Evolutionary conservation across 2,797 vertebrate genomes (phyloP).

Genomic region (Rhabdophis nuchalis): DNA sequence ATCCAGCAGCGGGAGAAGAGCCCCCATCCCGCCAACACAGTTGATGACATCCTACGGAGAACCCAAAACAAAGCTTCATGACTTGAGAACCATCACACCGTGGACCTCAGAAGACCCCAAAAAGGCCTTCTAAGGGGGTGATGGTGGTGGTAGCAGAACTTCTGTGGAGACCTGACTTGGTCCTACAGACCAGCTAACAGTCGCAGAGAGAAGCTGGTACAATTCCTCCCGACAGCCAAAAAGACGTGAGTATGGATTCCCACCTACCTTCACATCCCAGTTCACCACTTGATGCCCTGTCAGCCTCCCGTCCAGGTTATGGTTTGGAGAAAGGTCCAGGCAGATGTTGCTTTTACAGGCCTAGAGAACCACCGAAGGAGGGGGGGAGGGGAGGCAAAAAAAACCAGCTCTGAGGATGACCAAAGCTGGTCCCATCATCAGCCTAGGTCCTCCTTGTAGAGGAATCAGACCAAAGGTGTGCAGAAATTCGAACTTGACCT

Average conservation of each 20-base stretch:
- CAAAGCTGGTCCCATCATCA: not conserved
- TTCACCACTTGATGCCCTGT: constrained; percentile 92
- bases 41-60: constrained; percentile 85
- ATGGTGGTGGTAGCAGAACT: not conserved
- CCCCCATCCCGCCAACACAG: constrained; percentile 87
- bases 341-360: constrained; percentile 95
- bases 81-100: not conserved
- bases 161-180: not conserved
- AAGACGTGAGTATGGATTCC: not conserved
- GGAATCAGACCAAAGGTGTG: not conserved
- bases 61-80: not conserved
- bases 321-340: constrained; percentile 87
- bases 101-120: not conserved
- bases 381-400: not conserved
- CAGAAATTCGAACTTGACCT: not conserved
- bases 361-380: constrained; percentile 59
- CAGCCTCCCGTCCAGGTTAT: constrained; percentile 86
- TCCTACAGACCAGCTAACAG: not conserved
- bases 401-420: not conserved
- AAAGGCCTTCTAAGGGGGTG: not conserved
- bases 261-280: constrained; percentile 90
- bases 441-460: not conserved
- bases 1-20: constrained; percentile 86
- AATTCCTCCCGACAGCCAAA: not conserved
- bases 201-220: not conserved